Conservation (phyloP, 2,888 invertebrate species). For the Drosophila pseudotalamancana region DNA sequence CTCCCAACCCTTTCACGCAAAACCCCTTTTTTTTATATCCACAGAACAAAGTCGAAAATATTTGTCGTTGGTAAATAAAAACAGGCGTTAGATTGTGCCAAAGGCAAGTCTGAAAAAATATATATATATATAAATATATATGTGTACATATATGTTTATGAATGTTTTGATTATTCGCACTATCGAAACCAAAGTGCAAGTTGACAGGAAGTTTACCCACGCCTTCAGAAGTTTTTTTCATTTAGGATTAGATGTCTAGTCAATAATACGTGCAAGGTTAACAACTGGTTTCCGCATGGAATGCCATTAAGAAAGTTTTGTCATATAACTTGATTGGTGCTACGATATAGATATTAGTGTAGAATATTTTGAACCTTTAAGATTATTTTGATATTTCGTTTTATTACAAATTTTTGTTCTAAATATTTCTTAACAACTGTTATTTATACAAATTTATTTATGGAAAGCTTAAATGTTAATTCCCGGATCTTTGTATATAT, state of each 20-base stretch:
- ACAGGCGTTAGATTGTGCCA: constrained; percentile 32
- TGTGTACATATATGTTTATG: constrained; percentile 1
- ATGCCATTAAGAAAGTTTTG: constrained; percentile 24
- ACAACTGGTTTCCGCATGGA: not conserved
- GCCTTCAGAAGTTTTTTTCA: constrained; percentile 8
- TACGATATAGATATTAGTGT: too few relatives aligned
- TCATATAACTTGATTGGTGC: not conserved
- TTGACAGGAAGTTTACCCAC: constrained; percentile 46
- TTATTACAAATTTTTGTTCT: too few relatives aligned
- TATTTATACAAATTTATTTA: too few relatives aligned
- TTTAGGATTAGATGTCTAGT: constrained; percentile 20
- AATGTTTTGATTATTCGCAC: constrained; percentile 33
- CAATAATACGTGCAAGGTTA: not conserved
- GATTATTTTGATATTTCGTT: too few relatives aligned
- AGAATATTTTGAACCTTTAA: too few relatives aligned
- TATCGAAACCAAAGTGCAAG: constrained; percentile 38
- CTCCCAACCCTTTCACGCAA: not conserved
- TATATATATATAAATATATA: not conserved
- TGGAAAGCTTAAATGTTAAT: too few relatives aligned
- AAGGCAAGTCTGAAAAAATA: constrained; percentile 5
- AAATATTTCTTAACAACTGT: too few relatives aligned
- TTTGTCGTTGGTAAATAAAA: constrained; percentile 47
- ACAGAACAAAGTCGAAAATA: constrained; percentile 18
- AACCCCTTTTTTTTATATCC: too few relatives aligned
- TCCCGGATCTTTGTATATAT: too few relatives aligned